phyloP scores from a whole-genome alignment of 1,140 invertebrate genomes.

The Hermetia illucens region DNA sequence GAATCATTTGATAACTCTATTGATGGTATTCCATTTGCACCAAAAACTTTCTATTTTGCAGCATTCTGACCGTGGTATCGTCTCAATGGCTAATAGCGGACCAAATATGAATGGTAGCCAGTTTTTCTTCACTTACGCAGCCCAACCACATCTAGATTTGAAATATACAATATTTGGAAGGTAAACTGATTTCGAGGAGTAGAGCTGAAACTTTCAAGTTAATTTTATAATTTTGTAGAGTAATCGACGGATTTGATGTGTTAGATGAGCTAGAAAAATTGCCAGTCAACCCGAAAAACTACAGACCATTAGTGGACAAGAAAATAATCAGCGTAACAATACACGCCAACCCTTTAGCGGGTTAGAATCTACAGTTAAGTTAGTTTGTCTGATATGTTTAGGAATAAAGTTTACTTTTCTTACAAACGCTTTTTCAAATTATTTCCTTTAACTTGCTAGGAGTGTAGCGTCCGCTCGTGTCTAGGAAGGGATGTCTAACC shows the following conservation, averaged over 20 bases:
- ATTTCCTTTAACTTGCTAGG: too few relatives aligned
- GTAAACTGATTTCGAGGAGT: constrained; percentile 37
- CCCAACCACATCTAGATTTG: constrained; percentile 90
- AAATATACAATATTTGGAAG: constrained; percentile 97
- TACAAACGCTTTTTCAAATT: too few relatives aligned
- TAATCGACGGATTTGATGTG: constrained; percentile 94
- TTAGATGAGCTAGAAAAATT: constrained; percentile 93
- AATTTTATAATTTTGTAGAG: constrained; percentile 38
- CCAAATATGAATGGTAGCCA: constrained; percentile 98
- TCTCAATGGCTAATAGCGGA: constrained; percentile 98
- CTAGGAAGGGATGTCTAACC: too few relatives aligned
- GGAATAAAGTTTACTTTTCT: too few relatives aligned
- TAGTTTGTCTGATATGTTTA: too few relatives aligned
- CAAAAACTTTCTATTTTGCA: constrained; percentile 17
- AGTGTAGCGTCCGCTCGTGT: too few relatives aligned
- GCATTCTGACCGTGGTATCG: constrained; percentile 74
- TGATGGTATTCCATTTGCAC: not conserved
- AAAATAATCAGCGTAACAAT: constrained; percentile 81
- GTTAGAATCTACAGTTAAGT: too few relatives aligned
- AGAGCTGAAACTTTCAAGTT: constrained; percentile 1
- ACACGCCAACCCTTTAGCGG: constrained; percentile 90
- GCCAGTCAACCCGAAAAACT: constrained; percentile 87
- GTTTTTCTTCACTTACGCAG: constrained; percentile 90
- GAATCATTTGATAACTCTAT: not conserved
- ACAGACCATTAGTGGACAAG: constrained; percentile 67